Base-by-base conservation (phyloP, 2,797 vertebrate species). In the Siniperca obscura region DNA sequence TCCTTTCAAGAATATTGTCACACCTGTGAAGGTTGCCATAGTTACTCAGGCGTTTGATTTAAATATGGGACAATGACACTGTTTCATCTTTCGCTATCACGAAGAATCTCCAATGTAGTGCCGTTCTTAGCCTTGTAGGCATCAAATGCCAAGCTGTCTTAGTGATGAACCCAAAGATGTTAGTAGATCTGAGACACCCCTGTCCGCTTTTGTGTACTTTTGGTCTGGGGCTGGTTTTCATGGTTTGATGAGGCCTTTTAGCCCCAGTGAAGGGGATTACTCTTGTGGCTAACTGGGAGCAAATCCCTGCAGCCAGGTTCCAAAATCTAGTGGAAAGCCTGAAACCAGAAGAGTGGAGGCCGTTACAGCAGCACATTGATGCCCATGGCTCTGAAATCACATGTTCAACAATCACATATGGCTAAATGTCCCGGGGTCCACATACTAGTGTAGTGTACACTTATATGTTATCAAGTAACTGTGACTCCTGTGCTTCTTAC, bases 1-100 rank as follows among this genome's bases (percentile, higher is more conserved):
- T 19, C 21, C 10, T 44, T 22, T 22, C 2, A 14, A 22, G 1
- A 2, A 3, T 1, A 0, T 25, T 50, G 22, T 19, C 5, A 11
- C 57, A 50, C 44, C 57, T 30, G 52, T 70, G 52, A n/a, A 1
- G 27, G 78, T 75, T 74, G 56, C 65, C 30, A 48, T 70, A 9
- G 65, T 62, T 56, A 70, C 59, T 14, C n/a, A 30, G 34, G 46
- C 25, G 10, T 55, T 36, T 55, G 67, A 34, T 46, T 42, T 30
- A 30, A 30, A 30, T 30, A 30, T 3, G 25, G 40, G 25, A 34
- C 42, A 14, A 3, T 46, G 17, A 30, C 1, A 25, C n/a, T 9
- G 25, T 34, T 0, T 27, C 36, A 7, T 60, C 30, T 22, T 38
- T 40, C 22, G 14, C 40, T 27, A 27, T n/a, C 8, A 12, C 36